phyloP scores from a whole-genome alignment of 2,888 invertebrate species.

The Acanthosoma haemorrhoidale region DNA sequence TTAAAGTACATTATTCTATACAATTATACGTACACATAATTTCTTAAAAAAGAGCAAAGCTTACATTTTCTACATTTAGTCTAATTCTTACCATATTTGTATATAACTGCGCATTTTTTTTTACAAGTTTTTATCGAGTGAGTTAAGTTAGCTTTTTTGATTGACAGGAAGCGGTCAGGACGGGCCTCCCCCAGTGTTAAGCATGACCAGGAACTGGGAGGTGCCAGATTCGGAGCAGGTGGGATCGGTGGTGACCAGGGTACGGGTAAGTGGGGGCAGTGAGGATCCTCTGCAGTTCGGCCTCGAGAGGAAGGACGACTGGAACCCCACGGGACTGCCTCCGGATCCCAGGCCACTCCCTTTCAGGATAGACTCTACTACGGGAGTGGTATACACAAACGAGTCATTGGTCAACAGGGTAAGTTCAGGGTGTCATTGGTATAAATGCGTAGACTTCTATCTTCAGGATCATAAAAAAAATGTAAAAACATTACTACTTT shows the following conservation, averaged over 20 bases:
- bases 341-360: conserved; percentile 54
- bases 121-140: too few species aligned
- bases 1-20: too few species aligned
- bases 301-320: conserved; percentile 54
- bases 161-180: not conserved
- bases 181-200: conserved; percentile 32
- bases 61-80: too few species aligned
- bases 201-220: conserved; percentile 54
- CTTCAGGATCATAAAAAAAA: too few species aligned
- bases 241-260: conserved; percentile 66
- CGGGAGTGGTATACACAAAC: conserved; percentile 73
- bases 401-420: conserved; percentile 72
- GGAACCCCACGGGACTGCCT: conserved; percentile 37
- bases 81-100: too few species aligned
- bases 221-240: conserved; percentile 64
- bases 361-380: conserved; percentile 67
- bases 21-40: too few species aligned
- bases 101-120: too few species aligned
- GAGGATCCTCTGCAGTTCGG: conserved; percentile 63
- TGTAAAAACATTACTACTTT: too few species aligned
- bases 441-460: not conserved
- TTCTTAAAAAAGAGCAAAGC: too few species aligned
- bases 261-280: conserved; percentile 54
- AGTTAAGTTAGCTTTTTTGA: too few species aligned
- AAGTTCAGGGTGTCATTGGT: conserved; percentile 46